Conservation (phyloP, 2,888 invertebrate species). For the Drosophila borborema region DNA sequence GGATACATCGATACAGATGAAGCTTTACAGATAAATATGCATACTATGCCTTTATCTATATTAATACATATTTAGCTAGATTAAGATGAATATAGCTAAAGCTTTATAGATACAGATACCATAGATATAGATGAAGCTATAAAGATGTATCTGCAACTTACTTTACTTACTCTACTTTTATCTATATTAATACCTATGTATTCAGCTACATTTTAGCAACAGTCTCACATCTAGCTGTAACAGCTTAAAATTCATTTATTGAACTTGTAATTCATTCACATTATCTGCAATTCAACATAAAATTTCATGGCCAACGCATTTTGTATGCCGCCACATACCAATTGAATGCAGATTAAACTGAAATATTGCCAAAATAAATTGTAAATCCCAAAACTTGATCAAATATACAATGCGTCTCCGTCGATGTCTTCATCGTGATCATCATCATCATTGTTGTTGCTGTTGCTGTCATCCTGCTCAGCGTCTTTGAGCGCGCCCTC, state of each 20-base stretch:
- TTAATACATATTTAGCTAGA: background rate
- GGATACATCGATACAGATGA: background rate
- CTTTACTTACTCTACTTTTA: background rate
- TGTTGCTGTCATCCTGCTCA: conserved; percentile 6
- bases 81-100: background rate
- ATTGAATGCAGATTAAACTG: conserved; percentile 16
- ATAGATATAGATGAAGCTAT: background rate
- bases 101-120: background rate
- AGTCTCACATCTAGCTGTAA: too few relatives aligned
- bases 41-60: background rate
- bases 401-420: conserved; percentile 53
- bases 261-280: conserved; percentile 17
- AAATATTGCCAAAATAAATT: conserved; percentile 23
- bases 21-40: background rate
- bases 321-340: conserved; percentile 12
- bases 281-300: conserved; percentile 7
- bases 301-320: conserved; percentile 24
- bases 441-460: conserved; percentile 9
- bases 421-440: conserved; percentile 41
- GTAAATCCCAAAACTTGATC: conserved; percentile 30
- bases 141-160: background rate
- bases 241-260: background rate
- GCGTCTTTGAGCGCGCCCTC: conserved; percentile 62
- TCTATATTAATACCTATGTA: background rate
- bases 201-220: background rate